phyloP scores from a whole-genome alignment of 1,140 invertebrate genomes.

The Pissodes strobi region DNA sequence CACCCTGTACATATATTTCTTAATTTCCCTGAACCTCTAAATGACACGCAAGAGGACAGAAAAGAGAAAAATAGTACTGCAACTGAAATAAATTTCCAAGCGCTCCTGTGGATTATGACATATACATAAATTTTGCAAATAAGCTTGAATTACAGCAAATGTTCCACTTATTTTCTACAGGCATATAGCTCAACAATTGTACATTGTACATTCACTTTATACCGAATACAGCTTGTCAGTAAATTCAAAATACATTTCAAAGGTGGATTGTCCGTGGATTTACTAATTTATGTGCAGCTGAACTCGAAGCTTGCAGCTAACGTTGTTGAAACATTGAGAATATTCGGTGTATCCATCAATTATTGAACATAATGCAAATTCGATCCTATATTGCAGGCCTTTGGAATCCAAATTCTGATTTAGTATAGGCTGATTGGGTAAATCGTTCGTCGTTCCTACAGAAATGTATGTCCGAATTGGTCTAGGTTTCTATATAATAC shows the following conservation, averaged over 20 bases:
- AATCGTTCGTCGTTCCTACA: conserved; percentile 35
- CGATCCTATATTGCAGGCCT: conserved; percentile 28
- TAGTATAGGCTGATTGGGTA: conserved; percentile 36
- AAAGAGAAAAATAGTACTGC: too few relatives aligned
- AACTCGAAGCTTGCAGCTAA: conserved; percentile 2
- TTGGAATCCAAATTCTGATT: conserved; percentile 32
- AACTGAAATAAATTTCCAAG: too few relatives aligned
- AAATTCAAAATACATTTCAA: conserved; percentile 5
- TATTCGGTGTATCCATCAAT: conserved; percentile 36
- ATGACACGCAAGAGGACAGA: too few relatives aligned
- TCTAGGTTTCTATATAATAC: neutral
- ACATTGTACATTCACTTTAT: too few relatives aligned
- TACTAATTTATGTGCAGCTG: conserved; percentile 5
- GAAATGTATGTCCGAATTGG: conserved; percentile 8
- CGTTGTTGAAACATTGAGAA: conserved; percentile 35
- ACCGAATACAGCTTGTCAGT: neutral
- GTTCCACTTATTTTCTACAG: too few relatives aligned
- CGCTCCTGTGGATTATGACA: too few relatives aligned
- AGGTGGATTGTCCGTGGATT: conserved; percentile 4
- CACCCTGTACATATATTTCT: too few relatives aligned
- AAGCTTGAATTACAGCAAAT: too few relatives aligned
- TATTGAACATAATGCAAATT: conserved; percentile 39
- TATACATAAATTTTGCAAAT: too few relatives aligned
- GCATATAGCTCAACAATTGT: too few relatives aligned
- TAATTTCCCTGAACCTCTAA: too few relatives aligned